Evolutionary conservation across 2,888 invertebrate genomes (phyloP).

Genomic region (Dasysyrphus tricinctus): DNA sequence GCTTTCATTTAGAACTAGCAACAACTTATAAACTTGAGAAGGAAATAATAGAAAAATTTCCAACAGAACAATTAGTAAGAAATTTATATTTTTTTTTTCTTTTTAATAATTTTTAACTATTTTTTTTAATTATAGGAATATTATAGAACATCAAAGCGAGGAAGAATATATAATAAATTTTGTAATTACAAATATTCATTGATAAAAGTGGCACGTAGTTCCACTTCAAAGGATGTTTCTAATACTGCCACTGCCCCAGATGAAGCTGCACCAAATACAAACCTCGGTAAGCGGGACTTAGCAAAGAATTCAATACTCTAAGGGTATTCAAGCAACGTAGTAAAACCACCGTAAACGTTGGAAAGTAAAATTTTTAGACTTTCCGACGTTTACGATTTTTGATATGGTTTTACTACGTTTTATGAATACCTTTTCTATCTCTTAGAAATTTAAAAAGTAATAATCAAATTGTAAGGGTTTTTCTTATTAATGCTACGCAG

Average conservation of each 20-base stretch:
- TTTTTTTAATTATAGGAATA: constrained; percentile 1
- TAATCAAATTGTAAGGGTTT: too few relatives aligned
- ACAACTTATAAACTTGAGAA: constrained; percentile 9
- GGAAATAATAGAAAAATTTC: constrained; percentile 1
- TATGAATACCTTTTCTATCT: too few relatives aligned
- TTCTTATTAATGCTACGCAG: too few relatives aligned
- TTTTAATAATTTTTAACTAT: background rate
- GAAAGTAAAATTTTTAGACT: too few relatives aligned
- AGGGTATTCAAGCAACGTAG: too few relatives aligned
- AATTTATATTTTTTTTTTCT: background rate
- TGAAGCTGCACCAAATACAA: background rate
- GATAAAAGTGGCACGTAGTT: constrained; percentile 1
- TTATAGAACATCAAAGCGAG: constrained; percentile 19
- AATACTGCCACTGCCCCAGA: background rate
- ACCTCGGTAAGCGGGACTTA: background rate
- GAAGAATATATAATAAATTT: constrained; percentile 21
- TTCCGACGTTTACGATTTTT: too few relatives aligned
- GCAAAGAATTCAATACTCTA: too few relatives aligned
- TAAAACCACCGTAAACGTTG: too few relatives aligned
- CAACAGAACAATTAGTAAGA: constrained; percentile 20
- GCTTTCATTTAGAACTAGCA: constrained; percentile 17
- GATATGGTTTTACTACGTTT: too few relatives aligned
- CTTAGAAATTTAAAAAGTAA: too few relatives aligned
- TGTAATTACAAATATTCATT: constrained; percentile 26
- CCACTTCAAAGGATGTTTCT: background rate